A percentile compares a stretch with the other conserved stretches of the same genome.
These are phyloP conservation scores for Cyprinodon variegatus DNA, from an alignment of 2,113 vertebrate genomes.

Conservation along the genomic window DNA sequence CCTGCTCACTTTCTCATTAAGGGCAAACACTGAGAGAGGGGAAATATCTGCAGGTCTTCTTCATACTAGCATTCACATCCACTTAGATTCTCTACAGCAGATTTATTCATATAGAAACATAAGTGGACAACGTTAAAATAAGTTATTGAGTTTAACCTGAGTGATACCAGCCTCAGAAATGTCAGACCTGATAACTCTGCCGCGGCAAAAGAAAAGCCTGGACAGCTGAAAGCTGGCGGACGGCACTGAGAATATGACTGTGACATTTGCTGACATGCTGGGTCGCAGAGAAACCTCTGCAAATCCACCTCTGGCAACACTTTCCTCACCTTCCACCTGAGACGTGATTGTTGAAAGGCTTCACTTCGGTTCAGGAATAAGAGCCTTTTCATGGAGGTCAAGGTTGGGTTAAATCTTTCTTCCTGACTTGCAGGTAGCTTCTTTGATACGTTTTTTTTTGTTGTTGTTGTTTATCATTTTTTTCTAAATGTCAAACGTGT, in stretches of 20 bases:
- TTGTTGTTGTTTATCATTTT: background rate
- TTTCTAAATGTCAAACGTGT: background rate
- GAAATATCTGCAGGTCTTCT: background rate
- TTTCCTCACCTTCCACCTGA: conserved; percentile 50
- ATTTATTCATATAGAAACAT: background rate
- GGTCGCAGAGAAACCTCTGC: conserved; percentile 17
- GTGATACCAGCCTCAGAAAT: conserved; percentile 39
- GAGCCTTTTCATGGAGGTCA: conserved; percentile 45
- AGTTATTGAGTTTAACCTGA: conserved; percentile 33
- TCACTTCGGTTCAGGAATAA: conserved; percentile 8
- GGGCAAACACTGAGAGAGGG: background rate
- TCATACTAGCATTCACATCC: conserved; percentile 14
- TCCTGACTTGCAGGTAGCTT: conserved; percentile 1
- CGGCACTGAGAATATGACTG: conserved; percentile 36
- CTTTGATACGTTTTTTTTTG: conserved; percentile 3
- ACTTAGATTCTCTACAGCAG: background rate
- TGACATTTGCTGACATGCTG: conserved; percentile 73
- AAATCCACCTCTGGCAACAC: conserved; percentile 34
- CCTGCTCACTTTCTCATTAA: conserved; percentile 50
- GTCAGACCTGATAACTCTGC: conserved; percentile 32
- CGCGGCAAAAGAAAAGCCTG: conserved; percentile 16
- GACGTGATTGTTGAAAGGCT: conserved; percentile 28
- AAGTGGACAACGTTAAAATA: background rate
- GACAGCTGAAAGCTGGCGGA: conserved; percentile 20
- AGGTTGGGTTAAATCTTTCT: conserved; percentile 26